A percentile compares a stretch with the other conserved stretches of the same genome.
Conservation (phyloP, 1,140 invertebrate genomes). For the Brachionus plicatilis region DNA sequence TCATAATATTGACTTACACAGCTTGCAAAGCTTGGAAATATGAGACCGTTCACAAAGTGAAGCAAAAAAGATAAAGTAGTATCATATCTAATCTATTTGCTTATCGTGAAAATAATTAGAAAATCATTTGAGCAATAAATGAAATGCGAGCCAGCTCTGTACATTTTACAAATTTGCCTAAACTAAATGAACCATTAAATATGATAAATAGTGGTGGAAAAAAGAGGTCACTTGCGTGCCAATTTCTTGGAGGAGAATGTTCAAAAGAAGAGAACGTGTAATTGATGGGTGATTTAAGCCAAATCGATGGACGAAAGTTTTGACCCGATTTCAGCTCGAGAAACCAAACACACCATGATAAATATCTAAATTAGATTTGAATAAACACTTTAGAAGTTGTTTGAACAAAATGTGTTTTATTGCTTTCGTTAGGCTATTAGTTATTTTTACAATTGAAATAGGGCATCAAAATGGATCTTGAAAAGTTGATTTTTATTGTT, state of each 20-base stretch:
- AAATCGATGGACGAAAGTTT: neutral
- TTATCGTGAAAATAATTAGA: neutral
- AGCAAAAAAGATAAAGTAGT: neutral
- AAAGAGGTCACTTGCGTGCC: neutral
- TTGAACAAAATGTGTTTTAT: neutral
- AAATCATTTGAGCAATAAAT: constrained; percentile 9
- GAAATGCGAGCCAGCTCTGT: neutral
- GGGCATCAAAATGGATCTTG: neutral
- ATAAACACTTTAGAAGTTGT: neutral
- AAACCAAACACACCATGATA: neutral
- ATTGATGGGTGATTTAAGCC: neutral
- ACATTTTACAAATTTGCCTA: constrained; percentile 18
- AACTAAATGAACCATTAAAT: constrained; percentile 32
- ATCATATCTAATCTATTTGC: constrained; percentile 24
- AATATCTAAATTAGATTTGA: neutral
- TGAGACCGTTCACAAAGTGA: neutral
- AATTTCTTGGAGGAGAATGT: neutral
- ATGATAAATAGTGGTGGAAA: neutral
- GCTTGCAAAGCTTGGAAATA: neutral
- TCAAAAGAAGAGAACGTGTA: neutral
- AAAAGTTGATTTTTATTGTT: neutral
- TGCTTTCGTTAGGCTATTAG: neutral
- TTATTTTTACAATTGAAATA: neutral
- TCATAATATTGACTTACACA: neutral
- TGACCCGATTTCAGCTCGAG: neutral